phyloP scores from a whole-genome alignment of 2,888 invertebrate genomes.

The Vanessa cardui region DNA sequence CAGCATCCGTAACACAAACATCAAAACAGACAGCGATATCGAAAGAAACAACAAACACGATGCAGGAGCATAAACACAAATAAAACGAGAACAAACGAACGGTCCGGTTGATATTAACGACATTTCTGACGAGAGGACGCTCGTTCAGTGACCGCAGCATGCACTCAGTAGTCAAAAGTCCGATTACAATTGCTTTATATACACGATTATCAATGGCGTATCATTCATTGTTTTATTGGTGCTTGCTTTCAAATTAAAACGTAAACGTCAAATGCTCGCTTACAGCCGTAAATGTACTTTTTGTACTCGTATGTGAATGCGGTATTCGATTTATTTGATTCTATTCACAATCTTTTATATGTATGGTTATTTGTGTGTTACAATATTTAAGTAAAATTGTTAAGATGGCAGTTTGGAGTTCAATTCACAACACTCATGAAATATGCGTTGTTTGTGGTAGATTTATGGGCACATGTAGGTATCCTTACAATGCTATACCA shows the following conservation, averaged over 20 bases:
- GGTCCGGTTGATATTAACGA: constrained; percentile 1
- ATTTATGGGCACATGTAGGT: no score
- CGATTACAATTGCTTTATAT: background rate
- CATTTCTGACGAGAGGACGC: constrained; percentile 6
- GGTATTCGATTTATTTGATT: no score
- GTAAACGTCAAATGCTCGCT: no score
- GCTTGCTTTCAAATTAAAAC: background rate
- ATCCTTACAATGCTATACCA: no score
- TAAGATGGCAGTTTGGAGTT: no score
- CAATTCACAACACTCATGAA: no score
- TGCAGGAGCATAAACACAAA: background rate
- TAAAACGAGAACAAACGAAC: background rate
- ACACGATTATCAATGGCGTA: background rate
- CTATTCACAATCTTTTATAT: no score
- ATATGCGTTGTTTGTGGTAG: no score
- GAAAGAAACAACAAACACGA: background rate
- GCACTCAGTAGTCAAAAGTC: constrained; percentile 12
- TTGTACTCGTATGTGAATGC: no score
- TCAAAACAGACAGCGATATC: background rate
- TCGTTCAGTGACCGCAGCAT: constrained; percentile 19
- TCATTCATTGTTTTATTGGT: background rate
- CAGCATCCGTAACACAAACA: background rate
- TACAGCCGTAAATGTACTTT: no score
- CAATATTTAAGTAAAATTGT: no score
- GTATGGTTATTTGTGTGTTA: no score